Percentiles rank a stretch among this genome's conserved stretches.
Conservation (phyloP, 2,113 vertebrate genomes). For the Campylomormyrus numenius region DNA sequence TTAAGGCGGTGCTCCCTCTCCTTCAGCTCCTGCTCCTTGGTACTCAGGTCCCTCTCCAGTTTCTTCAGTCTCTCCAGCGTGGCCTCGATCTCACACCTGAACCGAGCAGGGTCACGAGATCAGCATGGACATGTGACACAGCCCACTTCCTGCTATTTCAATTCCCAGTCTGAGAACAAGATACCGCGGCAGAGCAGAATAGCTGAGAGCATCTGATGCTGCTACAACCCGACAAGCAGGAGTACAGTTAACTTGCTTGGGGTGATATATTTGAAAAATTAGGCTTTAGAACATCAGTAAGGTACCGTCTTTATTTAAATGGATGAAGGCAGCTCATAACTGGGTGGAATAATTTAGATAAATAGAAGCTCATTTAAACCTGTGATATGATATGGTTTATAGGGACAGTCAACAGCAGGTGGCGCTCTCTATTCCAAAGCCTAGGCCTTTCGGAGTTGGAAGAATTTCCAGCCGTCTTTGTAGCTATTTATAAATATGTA, state of each 20-base stretch:
- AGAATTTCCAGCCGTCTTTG: conserved; percentile 41
- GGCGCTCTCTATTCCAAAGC: conserved; percentile 49
- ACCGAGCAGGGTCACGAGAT: conserved; percentile 17
- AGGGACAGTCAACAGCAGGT: conserved; percentile 51
- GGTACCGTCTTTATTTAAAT: neutral
- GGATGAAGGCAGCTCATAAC: neutral
- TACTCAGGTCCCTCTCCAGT: conserved; percentile 94
- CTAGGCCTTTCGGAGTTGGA: conserved; percentile 57
- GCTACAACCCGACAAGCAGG: neutral
- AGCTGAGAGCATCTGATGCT: neutral
- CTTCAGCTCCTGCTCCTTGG: conserved; percentile 94
- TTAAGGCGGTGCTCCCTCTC: conserved; percentile 84
- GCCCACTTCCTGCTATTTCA: neutral
- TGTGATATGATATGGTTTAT: neutral
- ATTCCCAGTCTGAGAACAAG: neutral
- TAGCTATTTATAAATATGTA: conserved; percentile 70
- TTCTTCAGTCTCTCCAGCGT: conserved; percentile 94
- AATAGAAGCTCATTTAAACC: neutral
- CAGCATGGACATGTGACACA: neutral
- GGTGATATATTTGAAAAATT: neutral
- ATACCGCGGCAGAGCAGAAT: neutral
- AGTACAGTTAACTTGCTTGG: neutral
- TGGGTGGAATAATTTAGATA: neutral
- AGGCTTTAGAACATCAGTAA: neutral
- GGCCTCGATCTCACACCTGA: conserved; percentile 93